Percentiles rank a stretch among this genome's conserved stretches.
Conservation (phyloP, 30 jellyfish, hydroid and myxozoan genomes). For the Cassiopea xamachana region DNA sequence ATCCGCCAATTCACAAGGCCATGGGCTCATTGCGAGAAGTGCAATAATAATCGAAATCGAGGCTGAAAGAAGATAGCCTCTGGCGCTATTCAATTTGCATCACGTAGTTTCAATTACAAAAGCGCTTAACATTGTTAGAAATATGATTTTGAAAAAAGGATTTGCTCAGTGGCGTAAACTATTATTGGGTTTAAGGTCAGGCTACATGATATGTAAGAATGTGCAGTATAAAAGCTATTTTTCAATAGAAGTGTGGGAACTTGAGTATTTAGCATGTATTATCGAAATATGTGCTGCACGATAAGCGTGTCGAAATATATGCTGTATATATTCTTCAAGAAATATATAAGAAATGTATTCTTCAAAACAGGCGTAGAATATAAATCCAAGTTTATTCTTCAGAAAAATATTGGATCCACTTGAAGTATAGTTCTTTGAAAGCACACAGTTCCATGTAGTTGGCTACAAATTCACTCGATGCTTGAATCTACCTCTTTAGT, state of each 20-base stretch:
- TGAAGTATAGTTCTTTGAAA: no score
- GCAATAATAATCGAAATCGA: not conserved
- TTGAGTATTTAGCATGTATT: not conserved
- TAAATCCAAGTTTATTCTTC: no score
- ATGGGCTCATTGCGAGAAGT: not conserved
- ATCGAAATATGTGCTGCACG: no score
- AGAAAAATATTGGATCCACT: no score
- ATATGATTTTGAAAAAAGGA: not conserved
- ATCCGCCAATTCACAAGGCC: constrained; percentile 3
- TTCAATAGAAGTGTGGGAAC: not conserved
- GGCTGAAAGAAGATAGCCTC: constrained; percentile 26
- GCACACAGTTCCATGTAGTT: no score
- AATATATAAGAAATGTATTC: no score
- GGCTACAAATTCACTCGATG: no score
- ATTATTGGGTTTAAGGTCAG: not conserved
- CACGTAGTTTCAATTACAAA: not conserved
- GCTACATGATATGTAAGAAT: not conserved
- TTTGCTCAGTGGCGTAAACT: not conserved
- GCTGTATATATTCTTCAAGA: no score
- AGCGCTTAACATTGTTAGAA: not conserved
- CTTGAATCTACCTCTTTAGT: no score
- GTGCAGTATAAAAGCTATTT: not conserved
- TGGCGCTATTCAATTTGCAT: not conserved
- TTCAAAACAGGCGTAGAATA: no score
- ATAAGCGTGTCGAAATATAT: no score